phyloP scores from a whole-genome alignment of 2,113 vertebrate genomes.

The Laticauda laticaudata region DNA sequence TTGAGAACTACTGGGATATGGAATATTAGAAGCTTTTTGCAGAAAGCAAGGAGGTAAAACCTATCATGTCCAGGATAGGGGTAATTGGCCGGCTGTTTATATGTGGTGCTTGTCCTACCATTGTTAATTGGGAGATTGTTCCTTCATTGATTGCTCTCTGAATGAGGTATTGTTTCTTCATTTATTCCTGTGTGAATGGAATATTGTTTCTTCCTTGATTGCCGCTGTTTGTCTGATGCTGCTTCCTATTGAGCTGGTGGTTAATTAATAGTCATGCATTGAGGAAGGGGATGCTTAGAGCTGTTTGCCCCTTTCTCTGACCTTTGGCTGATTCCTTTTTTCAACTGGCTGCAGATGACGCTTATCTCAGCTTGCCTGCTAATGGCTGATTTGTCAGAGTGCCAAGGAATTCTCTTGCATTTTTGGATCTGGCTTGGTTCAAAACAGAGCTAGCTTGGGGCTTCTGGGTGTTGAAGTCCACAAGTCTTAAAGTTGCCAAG shows the following conservation, averaged over 20 bases:
- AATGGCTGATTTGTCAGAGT: not conserved
- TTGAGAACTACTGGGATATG: not conserved
- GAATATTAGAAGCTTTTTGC: not conserved
- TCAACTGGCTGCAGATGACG: not conserved
- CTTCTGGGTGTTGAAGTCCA: not conserved
- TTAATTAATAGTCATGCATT: not conserved
- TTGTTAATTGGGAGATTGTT: not conserved
- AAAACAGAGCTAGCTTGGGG: not conserved
- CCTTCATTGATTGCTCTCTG: not conserved
- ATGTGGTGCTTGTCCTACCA: not conserved
- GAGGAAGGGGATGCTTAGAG: not conserved
- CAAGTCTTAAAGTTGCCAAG: not conserved
- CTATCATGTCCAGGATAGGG: not conserved
- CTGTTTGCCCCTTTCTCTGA: not conserved
- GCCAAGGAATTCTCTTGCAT: not conserved
- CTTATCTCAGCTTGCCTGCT: not conserved
- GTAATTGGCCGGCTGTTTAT: not conserved
- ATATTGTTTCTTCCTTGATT: not conserved
- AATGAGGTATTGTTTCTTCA: not conserved
- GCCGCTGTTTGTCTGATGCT: not conserved
- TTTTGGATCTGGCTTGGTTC: not conserved
- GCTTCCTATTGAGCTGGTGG: not conserved
- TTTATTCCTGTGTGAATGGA: not conserved
- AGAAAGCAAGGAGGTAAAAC: not conserved
- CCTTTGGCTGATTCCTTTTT: not conserved